These are phyloP conservation scores for Melanerpes aurifrons DNA, from an alignment of 2,113 vertebrate species.

Conservation along the genomic window DNA sequence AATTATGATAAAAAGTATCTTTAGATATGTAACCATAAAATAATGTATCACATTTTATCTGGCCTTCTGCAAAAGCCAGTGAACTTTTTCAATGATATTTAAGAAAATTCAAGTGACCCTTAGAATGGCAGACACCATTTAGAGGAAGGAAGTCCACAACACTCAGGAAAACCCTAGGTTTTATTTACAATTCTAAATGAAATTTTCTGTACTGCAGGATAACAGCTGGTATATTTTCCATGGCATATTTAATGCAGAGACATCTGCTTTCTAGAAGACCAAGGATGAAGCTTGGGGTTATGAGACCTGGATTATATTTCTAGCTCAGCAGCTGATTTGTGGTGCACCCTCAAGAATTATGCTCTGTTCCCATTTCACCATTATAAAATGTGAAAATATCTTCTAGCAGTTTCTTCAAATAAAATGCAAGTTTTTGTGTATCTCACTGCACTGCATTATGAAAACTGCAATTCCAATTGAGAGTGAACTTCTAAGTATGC, in stretches of 20 bases:
- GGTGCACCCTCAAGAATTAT: neutral
- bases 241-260: slow-evolving; percentile 15
- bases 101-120: neutral
- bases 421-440: neutral
- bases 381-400: neutral
- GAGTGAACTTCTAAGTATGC: neutral
- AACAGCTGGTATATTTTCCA: neutral
- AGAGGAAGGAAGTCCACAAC: neutral
- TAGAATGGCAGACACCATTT: neutral
- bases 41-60: neutral
- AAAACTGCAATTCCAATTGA: neutral
- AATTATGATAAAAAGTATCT: neutral
- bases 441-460: neutral
- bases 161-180: neutral
- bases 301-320: neutral
- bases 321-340: neutral
- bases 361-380: neutral
- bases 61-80: neutral
- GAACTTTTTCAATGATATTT: neutral
- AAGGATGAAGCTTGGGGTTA: slow-evolving; percentile 8
- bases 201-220: neutral
- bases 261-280: neutral
- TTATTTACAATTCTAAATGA: slow-evolving; percentile 13
- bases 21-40: neutral
- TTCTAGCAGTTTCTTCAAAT: neutral